A percentile compares a stretch with the other conserved stretches of the same genome.
Evolutionary conservation across 2,113 vertebrate species (phyloP).

Genomic region (Bos javanicus): DNA sequence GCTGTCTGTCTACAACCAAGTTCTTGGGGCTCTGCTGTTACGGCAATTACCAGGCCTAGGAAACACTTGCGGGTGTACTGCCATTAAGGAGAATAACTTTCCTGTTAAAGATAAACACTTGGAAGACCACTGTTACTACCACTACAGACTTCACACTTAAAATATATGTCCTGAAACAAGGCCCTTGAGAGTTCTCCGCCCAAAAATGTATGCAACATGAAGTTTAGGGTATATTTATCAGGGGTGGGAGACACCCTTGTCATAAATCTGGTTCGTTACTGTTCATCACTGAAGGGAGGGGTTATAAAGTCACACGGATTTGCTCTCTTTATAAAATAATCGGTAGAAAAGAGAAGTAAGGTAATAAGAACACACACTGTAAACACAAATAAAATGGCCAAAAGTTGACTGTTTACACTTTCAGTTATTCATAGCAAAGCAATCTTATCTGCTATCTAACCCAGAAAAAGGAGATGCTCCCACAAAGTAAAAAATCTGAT

Average conservation of each 20-base stretch:
- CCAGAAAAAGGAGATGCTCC: neutral
- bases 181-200: neutral
- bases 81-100: neutral
- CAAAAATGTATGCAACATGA: neutral
- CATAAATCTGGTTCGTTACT: neutral
- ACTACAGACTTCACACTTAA: neutral
- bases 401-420: neutral
- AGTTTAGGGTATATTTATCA: neutral
- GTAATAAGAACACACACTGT: neutral
- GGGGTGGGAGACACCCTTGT: neutral
- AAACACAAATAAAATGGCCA: neutral
- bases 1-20: neutral
- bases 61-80: neutral
- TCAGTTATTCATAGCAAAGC: neutral
- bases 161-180: neutral
- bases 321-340: neutral
- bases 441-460: neutral
- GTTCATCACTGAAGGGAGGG: neutral
- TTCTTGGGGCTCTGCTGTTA: neutral
- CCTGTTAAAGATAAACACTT: neutral
- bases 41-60: neutral
- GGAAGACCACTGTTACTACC: neutral
- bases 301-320: neutral
- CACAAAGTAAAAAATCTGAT: neutral
- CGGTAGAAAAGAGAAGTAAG: neutral